phyloP scores from a whole-genome alignment of 2,797 vertebrate genomes.

The Macrochelys suwanniensis region DNA sequence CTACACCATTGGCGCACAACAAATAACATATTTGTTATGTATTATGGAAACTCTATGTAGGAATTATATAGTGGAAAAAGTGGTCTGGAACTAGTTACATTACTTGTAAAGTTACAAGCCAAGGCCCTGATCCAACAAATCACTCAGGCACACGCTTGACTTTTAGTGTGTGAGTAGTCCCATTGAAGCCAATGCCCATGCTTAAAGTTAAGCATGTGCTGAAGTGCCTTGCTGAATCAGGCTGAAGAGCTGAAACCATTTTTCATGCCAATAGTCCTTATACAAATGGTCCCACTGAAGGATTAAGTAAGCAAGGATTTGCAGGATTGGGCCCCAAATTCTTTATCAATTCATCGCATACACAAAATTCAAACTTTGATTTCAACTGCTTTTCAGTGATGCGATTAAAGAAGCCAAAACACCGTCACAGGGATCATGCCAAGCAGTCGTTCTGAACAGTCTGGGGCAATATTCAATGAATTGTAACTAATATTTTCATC shows the following conservation, averaged over 20 bases:
- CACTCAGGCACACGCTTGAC: not conserved
- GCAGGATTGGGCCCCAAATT: not conserved
- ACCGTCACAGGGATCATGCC: conserved; percentile 9
- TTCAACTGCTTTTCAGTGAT: conserved; percentile 6
- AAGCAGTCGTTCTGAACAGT: conserved; percentile 63
- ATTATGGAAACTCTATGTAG: not conserved
- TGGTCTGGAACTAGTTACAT: not conserved
- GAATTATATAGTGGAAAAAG: not conserved
- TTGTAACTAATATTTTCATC: conserved; percentile 52
- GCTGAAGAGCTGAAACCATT: not conserved
- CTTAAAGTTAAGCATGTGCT: not conserved
- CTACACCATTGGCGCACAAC: accelerated
- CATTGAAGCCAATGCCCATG: not conserved
- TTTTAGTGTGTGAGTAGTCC: not conserved
- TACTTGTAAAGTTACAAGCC: not conserved
- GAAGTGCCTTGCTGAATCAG: not conserved
- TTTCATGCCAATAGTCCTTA: not conserved
- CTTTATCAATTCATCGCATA: not conserved
- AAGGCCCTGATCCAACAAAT: not conserved
- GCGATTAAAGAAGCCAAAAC: conserved; percentile 9
- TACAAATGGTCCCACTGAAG: not conserved
- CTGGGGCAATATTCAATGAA: conserved; percentile 31
- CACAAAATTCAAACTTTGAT: conserved; percentile 9
- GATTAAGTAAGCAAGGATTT: not conserved
- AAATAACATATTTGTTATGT: not conserved